phyloP scores from a whole-genome alignment of 2,888 invertebrate genomes.

The Zonitis immaculata region DNA sequence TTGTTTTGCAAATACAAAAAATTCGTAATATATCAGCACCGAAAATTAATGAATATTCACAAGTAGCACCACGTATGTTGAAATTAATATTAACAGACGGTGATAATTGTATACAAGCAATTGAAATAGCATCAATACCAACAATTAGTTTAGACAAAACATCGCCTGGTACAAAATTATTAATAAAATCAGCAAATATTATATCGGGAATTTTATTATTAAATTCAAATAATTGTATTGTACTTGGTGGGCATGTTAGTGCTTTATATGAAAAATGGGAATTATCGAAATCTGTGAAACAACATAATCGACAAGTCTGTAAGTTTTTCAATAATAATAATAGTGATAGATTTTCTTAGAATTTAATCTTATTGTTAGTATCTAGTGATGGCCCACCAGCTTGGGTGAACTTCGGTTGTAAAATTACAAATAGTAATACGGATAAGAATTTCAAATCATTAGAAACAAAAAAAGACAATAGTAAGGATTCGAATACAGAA shows the following conservation, averaged over 20 bases:
- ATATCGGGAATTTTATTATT: slow-evolving; percentile 65
- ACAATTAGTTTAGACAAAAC: slow-evolving; percentile 69
- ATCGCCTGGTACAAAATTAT: slow-evolving; percentile 84
- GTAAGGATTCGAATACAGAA: slow-evolving; percentile 66
- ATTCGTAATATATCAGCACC: slow-evolving; percentile 85
- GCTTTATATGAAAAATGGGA: slow-evolving; percentile 88
- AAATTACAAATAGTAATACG: slow-evolving; percentile 56
- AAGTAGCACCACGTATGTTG: slow-evolving; percentile 75
- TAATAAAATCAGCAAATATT: slow-evolving; percentile 58
- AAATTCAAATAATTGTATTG: slow-evolving; percentile 59
- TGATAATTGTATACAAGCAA: slow-evolving; percentile 67
- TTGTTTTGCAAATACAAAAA: slow-evolving; percentile 85
- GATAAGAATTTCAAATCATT: slow-evolving; percentile 69
- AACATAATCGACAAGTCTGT: slow-evolving; percentile 29
- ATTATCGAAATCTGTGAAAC: slow-evolving; percentile 49
- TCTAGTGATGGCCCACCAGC: slow-evolving; percentile 79
- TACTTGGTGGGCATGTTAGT: slow-evolving; percentile 81
- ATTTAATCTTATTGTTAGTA: slow-evolving; percentile 30
- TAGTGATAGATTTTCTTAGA: slow-evolving; percentile 4
- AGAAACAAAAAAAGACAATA: slow-evolving; percentile 55
- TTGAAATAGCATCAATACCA: slow-evolving; percentile 70
- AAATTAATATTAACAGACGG: slow-evolving; percentile 85
- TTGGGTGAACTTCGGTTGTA: slow-evolving; percentile 89
- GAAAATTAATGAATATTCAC: slow-evolving; percentile 83
- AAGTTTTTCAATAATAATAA: slow-evolving; percentile 13